Evolutionary conservation across 2,797 vertebrate species (phyloP).

Genomic region (Huso huso): DNA sequence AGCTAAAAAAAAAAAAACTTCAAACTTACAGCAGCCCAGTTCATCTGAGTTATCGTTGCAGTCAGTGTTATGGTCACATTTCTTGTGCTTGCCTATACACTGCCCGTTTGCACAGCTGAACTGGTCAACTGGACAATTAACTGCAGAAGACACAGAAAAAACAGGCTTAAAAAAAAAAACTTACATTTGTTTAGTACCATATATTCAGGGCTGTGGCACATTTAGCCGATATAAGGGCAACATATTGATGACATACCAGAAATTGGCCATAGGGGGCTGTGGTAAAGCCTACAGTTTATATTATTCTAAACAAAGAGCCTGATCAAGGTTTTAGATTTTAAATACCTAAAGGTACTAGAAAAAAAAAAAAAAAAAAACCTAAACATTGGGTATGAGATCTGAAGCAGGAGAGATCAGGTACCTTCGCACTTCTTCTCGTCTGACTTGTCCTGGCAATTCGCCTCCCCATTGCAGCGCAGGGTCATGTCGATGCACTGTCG

Average conservation of each 20-base stretch:
- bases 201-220: too few relatives aligned
- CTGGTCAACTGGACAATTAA: constrained; percentile 78
- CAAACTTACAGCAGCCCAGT: constrained; percentile 84
- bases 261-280: too few relatives aligned
- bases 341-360: not conserved
- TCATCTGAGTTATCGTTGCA: constrained; percentile 90
- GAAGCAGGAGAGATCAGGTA: constrained; percentile 29
- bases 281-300: not conserved
- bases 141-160: constrained; percentile 42
- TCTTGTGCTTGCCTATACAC: constrained; percentile 89
- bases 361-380: not conserved
- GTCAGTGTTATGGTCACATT: constrained; percentile 88
- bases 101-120: constrained; percentile 85
- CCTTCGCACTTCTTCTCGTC: constrained; percentile 92
- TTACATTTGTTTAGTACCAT: not conserved
- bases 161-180: not conserved
- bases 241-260: too few relatives aligned
- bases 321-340: too few relatives aligned
- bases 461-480: constrained; percentile 81
- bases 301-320: not conserved
- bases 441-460: constrained; percentile 88
- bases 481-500: constrained; percentile 79
- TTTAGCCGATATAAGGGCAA: too few relatives aligned
- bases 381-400: not conserved
- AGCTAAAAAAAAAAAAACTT: too few relatives aligned